Evolutionary conservation across 1,140 invertebrate species (phyloP).

Genomic region (Bombus haemorrhoidalis): DNA sequence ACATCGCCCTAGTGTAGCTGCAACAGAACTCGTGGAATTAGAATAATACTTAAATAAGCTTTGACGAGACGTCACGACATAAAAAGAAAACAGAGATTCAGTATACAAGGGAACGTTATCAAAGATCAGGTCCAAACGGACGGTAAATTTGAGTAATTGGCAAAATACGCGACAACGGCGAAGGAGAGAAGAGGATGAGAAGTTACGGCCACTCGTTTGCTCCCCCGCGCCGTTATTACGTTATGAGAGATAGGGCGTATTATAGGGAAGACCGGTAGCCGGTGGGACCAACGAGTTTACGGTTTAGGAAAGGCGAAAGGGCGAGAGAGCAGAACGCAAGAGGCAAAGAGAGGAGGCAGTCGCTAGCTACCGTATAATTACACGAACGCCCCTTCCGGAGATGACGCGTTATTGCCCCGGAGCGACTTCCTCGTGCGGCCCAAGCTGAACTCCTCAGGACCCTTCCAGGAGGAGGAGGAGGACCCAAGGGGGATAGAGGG

Average conservation of each 20-base stretch:
- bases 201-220: slow-evolving; percentile 77
- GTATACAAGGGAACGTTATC: neutral
- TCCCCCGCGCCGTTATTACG: slow-evolving; percentile 76
- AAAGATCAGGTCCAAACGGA: neutral
- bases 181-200: slow-evolving; percentile 15
- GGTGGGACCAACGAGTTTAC: slow-evolving; percentile 77
- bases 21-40: too few species aligned
- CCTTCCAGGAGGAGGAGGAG: slow-evolving; percentile 43
- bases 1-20: too few species aligned
- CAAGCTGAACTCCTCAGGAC: slow-evolving; percentile 70
- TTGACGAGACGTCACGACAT: neutral
- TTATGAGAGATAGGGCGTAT: slow-evolving; percentile 77
- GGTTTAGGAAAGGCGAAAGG: slow-evolving; percentile 70
- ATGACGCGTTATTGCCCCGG: slow-evolving; percentile 71
- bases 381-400: slow-evolving; percentile 70
- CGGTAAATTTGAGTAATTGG: slow-evolving; percentile 42
- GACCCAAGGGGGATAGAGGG: slow-evolving; percentile 61
- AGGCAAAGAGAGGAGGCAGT: slow-evolving; percentile 70
- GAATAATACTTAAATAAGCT: neutral
- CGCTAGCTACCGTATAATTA: slow-evolving; percentile 82
- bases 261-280: slow-evolving; percentile 82
- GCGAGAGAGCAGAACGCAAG: slow-evolving; percentile 29
- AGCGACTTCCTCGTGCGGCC: slow-evolving; percentile 70
- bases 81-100: too few species aligned
- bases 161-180: slow-evolving; percentile 8